Conservation (phyloP, 2,888 invertebrate genomes). For the Drosophila anomalata region DNA sequence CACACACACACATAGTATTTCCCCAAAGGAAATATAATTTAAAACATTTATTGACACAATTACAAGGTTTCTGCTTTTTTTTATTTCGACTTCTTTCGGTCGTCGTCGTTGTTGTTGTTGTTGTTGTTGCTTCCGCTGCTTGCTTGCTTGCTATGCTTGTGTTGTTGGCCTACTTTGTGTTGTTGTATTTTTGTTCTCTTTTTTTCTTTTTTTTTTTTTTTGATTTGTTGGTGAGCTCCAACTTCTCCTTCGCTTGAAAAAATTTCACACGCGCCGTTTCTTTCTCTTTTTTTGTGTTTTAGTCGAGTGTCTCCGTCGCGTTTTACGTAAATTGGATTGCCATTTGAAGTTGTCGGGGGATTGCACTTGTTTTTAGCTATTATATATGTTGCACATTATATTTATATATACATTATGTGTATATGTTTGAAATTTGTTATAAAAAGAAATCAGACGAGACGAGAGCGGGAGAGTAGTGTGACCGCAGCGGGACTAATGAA, state of each 20-base stretch:
- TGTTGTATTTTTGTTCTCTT: conserved; percentile 51
- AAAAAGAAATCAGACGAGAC: conserved; percentile 45
- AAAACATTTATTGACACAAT: conserved; percentile 58
- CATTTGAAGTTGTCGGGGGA: conserved; percentile 51
- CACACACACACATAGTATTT: conserved; percentile 11
- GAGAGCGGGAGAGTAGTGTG: conserved; percentile 4
- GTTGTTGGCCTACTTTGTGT: conserved; percentile 80
- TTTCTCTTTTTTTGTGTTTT: conserved; percentile 35
- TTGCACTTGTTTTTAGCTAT: conserved; percentile 55
- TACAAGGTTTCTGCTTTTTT: conserved; percentile 50
- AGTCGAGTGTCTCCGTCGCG: conserved; percentile 38
- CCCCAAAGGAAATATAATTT: conserved; percentile 60
- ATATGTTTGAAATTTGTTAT: conserved; percentile 44
- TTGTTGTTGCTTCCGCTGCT: conserved; percentile 48
- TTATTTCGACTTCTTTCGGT: conserved; percentile 26
- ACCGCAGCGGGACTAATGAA: conserved; percentile 6
- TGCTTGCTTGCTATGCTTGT: conserved; percentile 53
- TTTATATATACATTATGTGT: conserved; percentile 56
- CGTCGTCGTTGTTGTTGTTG: conserved; percentile 49
- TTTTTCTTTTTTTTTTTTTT: conserved; percentile 40
- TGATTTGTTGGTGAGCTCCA: conserved; percentile 47
- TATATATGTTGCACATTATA: conserved; percentile 51
- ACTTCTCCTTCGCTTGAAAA: conserved; percentile 58
- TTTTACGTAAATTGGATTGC: conserved; percentile 69
- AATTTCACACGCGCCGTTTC: conserved; percentile 77